phyloP scores from a whole-genome alignment of 2,888 invertebrate species.

The Zygaena filipendulae region DNA sequence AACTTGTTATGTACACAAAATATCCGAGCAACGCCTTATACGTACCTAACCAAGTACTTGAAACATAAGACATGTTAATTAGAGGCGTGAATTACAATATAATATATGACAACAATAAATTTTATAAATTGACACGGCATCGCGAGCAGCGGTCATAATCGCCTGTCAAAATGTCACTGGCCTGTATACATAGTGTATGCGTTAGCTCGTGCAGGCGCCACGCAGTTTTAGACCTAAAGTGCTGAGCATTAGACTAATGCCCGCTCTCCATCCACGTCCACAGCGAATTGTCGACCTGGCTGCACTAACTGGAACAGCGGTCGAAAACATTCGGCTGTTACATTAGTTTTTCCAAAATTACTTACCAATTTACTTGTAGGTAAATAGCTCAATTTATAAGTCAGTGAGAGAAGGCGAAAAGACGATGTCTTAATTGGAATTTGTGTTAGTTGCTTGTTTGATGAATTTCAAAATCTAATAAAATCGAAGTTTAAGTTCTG shows the following conservation, averaged over 20 bases:
- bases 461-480: too few species aligned
- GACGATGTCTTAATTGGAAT: too few species aligned
- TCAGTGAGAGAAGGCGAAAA: too few species aligned
- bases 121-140: conserved; percentile 38
- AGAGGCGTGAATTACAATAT: conserved; percentile 19
- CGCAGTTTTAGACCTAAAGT: conserved; percentile 43
- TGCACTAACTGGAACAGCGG: conserved; percentile 27
- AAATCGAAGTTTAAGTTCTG: too few species aligned
- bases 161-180: conserved; percentile 39
- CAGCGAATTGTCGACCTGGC: conserved; percentile 35
- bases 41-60: too few species aligned
- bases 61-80: too few species aligned
- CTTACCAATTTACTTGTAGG: too few species aligned
- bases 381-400: too few species aligned
- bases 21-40: too few species aligned
- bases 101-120: conserved; percentile 34
- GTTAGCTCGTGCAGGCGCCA: conserved; percentile 31
- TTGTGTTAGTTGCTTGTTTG: too few species aligned
- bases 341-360: conserved; percentile 10
- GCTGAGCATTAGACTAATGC: conserved; percentile 51
- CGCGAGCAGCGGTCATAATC: conserved; percentile 49
- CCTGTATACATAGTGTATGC: conserved; percentile 32
- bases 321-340: conserved; percentile 24
- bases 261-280: conserved; percentile 43
- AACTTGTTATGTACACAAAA: too few species aligned